Conservation (phyloP, 2,113 vertebrate species). For the Malurus cyaneus region DNA sequence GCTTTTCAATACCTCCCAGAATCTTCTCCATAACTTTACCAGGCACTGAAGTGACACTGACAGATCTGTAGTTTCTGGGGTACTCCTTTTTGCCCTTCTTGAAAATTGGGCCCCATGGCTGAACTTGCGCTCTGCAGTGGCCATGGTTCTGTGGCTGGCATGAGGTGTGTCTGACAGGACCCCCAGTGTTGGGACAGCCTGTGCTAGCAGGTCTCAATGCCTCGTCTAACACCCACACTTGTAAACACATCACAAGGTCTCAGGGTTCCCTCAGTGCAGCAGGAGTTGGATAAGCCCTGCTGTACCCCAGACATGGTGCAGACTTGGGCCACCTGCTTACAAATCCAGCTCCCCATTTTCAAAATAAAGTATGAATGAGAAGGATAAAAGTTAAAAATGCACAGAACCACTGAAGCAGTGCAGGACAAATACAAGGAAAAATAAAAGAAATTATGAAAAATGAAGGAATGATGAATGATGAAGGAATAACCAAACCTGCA, state of each 20-base stretch:
- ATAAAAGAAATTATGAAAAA: neutral
- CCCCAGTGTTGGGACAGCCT: neutral
- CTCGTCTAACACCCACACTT: neutral
- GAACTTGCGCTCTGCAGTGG: neutral
- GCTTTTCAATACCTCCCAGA: too few species aligned
- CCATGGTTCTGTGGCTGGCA: neutral
- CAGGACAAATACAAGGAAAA: neutral
- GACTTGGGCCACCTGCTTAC: neutral
- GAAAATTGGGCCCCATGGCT: neutral
- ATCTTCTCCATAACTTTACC: too few species aligned
- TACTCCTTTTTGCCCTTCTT: neutral
- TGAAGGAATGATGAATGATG: neutral
- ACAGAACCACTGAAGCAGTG: neutral
- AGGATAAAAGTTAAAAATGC: neutral
- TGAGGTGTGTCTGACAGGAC: rapidly evolving
- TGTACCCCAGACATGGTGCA: neutral
- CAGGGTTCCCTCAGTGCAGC: neutral
- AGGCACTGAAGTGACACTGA: too few species aligned
- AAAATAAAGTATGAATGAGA: neutral
- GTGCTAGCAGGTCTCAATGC: neutral
- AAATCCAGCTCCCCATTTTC: neutral
- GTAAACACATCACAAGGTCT: rapidly evolving
- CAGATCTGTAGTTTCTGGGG: too few species aligned
- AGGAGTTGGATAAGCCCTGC: too few species aligned
- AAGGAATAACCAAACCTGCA: neutral